These are phyloP conservation scores for Trissolcus japonicus DNA, from an alignment of 2,888 invertebrate species.

Conservation along the genomic window DNA sequence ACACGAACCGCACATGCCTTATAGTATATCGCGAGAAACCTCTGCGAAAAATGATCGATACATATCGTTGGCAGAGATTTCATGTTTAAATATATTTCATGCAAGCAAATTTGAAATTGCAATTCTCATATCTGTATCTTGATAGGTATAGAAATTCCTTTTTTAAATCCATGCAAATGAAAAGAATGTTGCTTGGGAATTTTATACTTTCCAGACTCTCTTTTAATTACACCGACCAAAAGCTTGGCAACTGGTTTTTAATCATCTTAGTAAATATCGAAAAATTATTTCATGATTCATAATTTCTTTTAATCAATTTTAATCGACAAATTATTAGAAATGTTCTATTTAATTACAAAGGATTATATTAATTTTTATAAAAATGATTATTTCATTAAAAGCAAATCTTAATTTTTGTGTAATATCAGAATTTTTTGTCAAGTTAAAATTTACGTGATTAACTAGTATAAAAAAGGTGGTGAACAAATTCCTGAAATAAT, in stretches of 20 bases:
- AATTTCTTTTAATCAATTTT: too few species aligned
- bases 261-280: too few species aligned
- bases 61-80: conserved; percentile 42
- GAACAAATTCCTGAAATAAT: neutral
- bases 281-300: too few species aligned
- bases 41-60: conserved; percentile 48
- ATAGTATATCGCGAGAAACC: conserved; percentile 35
- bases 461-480: neutral
- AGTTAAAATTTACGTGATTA: too few species aligned
- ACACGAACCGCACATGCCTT: conserved; percentile 40
- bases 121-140: conserved; percentile 43
- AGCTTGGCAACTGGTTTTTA: too few species aligned
- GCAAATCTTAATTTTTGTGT: too few species aligned
- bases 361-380: too few species aligned
- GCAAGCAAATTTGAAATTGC: conserved; percentile 48
- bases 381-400: too few species aligned
- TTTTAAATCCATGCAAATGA: conserved; percentile 43
- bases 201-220: neutral
- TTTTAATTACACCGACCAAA: conserved; percentile 37
- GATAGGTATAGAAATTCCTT: conserved; percentile 38
- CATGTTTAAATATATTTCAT: conserved; percentile 49
- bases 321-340: too few species aligned
- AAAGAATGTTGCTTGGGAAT: conserved; percentile 7
- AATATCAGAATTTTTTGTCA: too few species aligned
- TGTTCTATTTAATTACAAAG: too few species aligned